Percentiles rank a stretch among this genome's conserved stretches.
Conservation (phyloP, 2,797 vertebrate species). For the Dendrocincla fuliginosa region DNA sequence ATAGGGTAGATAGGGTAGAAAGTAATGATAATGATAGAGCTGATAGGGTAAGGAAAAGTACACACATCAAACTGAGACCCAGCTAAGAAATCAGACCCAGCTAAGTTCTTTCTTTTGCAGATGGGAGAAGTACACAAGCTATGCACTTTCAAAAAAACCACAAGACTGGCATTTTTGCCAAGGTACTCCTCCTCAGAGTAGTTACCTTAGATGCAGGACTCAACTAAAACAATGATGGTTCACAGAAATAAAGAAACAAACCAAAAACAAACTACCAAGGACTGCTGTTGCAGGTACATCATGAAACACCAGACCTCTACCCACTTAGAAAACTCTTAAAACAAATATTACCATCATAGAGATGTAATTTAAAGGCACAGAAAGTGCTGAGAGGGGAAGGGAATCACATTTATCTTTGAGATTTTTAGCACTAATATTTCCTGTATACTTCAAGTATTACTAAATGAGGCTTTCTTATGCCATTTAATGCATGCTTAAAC, state of each 20-base stretch:
- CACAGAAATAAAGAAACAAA: background rate
- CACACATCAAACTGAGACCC: background rate
- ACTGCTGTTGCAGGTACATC: background rate
- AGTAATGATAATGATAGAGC: background rate
- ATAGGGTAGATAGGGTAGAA: background rate
- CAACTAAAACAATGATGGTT: background rate
- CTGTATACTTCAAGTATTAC: background rate
- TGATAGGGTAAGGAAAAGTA: background rate
- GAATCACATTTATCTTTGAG: background rate
- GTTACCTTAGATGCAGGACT: background rate
- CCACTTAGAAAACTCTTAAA: background rate
- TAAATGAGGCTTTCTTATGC: background rate
- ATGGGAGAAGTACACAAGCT: background rate
- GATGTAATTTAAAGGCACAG: background rate
- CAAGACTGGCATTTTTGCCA: background rate
- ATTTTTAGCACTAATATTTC: background rate
- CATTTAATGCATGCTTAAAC: background rate
- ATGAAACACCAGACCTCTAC: background rate
- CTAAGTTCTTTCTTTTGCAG: background rate
- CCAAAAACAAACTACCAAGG: background rate
- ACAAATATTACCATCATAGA: background rate
- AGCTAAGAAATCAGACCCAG: background rate
- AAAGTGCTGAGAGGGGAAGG: accelerated
- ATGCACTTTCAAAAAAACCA: background rate
- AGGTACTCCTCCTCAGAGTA: background rate